Percentiles rank a stretch among this genome's conserved stretches.
Conservation (phyloP, 2,113 vertebrate genomes). For the Calypte anna region DNA sequence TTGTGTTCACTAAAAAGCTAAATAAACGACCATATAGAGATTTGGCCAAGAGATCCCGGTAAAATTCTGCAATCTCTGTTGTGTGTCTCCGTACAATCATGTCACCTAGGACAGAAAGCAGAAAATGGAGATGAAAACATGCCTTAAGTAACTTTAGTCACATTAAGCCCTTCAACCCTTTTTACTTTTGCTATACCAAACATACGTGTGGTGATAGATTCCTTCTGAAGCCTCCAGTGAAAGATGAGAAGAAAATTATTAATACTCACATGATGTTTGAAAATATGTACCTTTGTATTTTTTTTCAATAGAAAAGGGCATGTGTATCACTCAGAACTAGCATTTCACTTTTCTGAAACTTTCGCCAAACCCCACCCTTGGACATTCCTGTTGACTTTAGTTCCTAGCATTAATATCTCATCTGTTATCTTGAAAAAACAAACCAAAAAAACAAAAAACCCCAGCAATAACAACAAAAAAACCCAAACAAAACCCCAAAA, state of each 20-base stretch:
- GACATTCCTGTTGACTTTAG: neutral
- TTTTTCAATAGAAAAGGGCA: neutral
- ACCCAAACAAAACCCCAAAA: too few species aligned
- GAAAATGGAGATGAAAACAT: neutral
- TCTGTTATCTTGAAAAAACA: neutral
- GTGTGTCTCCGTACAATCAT: constrained; percentile 84
- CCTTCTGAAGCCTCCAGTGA: neutral
- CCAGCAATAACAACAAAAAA: too few species aligned
- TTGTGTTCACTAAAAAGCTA: constrained; percentile 88
- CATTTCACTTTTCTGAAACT: neutral
- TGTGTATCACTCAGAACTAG: neutral
- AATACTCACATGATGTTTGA: neutral
- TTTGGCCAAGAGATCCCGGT: constrained; percentile 91
- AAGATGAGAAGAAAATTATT: neutral
- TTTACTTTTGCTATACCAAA: neutral
- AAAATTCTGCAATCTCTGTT: constrained; percentile 84
- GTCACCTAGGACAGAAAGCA: constrained; percentile 80
- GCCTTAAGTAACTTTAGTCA: neutral
- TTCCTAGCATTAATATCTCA: neutral
- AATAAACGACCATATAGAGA: constrained; percentile 91
- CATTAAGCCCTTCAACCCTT: neutral
- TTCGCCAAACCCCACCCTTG: neutral
- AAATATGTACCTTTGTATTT: neutral
- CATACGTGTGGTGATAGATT: neutral
- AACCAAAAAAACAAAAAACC: too few species aligned